phyloP scores from a whole-genome alignment of 2,797 vertebrate genomes.

The Megaceryle alcyon region DNA sequence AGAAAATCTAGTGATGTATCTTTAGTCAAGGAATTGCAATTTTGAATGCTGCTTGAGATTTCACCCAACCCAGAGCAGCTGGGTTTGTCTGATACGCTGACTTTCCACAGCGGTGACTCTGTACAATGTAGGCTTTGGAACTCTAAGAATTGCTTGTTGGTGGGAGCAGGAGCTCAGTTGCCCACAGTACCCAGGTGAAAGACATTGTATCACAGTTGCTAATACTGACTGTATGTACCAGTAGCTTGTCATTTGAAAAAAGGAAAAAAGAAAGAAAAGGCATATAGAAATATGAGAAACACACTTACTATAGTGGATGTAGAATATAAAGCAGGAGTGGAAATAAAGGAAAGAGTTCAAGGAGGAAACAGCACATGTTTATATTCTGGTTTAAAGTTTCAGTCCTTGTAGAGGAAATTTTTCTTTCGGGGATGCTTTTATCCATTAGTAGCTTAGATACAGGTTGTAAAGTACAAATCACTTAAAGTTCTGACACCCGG shows the following conservation, averaged over 20 bases:
- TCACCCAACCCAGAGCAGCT: not conserved
- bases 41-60: not conserved
- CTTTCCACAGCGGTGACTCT: not conserved
- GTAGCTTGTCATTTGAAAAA: not conserved
- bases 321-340: not conserved
- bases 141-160: not conserved
- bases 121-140: not conserved
- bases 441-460: constrained; percentile 47
- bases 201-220: not conserved
- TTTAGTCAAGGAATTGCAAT: not conserved
- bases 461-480: constrained; percentile 38
- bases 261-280: not conserved
- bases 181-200: not conserved
- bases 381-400: constrained; percentile 9
- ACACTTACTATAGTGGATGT: not conserved
- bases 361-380: not conserved
- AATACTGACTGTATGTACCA: not conserved
- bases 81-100: not conserved
- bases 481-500: constrained; percentile 49
- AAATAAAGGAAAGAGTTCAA: not conserved
- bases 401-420: not conserved
- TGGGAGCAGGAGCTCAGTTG: not conserved
- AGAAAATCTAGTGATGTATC: not conserved
- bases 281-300: not conserved
- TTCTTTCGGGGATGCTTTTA: constrained; percentile 10